Conservation (phyloP, 92 coral and sea anemone species). For the Epizoanthus rinbou region DNA sequence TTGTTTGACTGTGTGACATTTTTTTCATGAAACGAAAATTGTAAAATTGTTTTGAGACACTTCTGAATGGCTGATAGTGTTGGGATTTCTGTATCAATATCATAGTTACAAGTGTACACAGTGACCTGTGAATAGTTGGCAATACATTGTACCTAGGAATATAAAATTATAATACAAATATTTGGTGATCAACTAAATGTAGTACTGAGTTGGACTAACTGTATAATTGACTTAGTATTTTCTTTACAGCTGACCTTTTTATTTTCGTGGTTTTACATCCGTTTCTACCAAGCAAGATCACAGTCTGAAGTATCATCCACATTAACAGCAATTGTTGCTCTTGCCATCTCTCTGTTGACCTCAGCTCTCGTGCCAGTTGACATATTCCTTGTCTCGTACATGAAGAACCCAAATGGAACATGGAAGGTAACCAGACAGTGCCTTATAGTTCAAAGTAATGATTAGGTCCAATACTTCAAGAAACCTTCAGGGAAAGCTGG, state of each 20-base stretch:
- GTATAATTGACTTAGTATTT: not conserved
- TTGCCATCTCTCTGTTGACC: slow-evolving; percentile 75
- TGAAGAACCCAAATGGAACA: slow-evolving; percentile 88
- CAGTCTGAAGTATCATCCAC: slow-evolving; percentile 95
- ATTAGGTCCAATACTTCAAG: too few species aligned
- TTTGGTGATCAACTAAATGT: too few species aligned
- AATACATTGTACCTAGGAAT: not conserved
- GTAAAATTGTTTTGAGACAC: too few species aligned
- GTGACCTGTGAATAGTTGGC: not conserved
- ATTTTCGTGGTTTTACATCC: slow-evolving; percentile 96
- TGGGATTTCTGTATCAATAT: too few species aligned
- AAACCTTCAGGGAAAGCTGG: too few species aligned
- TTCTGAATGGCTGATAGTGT: too few species aligned
- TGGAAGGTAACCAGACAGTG: slow-evolving; percentile 63
- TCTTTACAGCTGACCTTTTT: slow-evolving; percentile 70
- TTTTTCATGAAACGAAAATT: too few species aligned
- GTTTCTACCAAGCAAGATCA: slow-evolving; percentile 93
- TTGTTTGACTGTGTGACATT: too few species aligned
- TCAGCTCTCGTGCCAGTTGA: slow-evolving; percentile 96
- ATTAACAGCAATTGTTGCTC: slow-evolving; percentile 84
- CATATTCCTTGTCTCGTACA: slow-evolving; percentile 88
- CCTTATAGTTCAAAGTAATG: too few species aligned
- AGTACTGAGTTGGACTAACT: too few species aligned
- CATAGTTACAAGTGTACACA: not conserved
- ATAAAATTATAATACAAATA: not conserved